These are phyloP conservation scores for Xiphorhynchus elegans DNA, from an alignment of 2,113 vertebrate genomes.

Conservation along the genomic window DNA sequence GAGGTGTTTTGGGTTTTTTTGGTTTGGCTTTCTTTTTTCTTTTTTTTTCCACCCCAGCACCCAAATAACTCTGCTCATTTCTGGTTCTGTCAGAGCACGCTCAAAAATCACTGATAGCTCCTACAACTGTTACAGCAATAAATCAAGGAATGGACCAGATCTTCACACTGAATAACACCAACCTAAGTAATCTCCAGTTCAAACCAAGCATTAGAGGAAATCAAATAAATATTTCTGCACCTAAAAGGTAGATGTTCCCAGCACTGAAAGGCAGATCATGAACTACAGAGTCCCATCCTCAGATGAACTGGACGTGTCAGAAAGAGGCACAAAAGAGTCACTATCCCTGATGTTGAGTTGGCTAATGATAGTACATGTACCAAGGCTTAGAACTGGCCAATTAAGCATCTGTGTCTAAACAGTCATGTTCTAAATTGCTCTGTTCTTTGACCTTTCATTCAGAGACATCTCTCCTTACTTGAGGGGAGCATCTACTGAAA, in stretches of 20 bases:
- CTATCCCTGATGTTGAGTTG: fast-evolving
- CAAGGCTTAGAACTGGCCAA: not conserved
- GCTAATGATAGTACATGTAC: not conserved
- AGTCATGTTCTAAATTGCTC: not conserved
- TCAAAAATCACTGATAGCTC: not conserved
- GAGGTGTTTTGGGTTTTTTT: too few relatives aligned
- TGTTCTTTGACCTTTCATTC: not conserved
- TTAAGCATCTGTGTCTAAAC: not conserved
- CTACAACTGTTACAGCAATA: not conserved
- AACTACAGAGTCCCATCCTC: not conserved
- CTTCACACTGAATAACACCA: not conserved
- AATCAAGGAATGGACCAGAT: not conserved
- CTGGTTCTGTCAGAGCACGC: not conserved
- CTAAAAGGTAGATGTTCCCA: not conserved
- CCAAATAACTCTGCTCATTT: not conserved
- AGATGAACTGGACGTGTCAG: not conserved
- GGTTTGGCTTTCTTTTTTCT: too few relatives aligned
- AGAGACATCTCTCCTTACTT: not conserved
- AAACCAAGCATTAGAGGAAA: not conserved
- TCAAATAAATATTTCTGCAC: not conserved
- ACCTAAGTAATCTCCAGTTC: not conserved
- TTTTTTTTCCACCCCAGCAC: not conserved
- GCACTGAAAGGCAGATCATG: not conserved
- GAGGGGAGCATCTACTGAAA: not conserved
- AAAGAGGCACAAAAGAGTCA: not conserved